Evolutionary conservation across 1,140 invertebrate genomes (phyloP), one percentile per base, ranked within the genome.

Genomic region (Drosophila subpulchrella): DNA sequence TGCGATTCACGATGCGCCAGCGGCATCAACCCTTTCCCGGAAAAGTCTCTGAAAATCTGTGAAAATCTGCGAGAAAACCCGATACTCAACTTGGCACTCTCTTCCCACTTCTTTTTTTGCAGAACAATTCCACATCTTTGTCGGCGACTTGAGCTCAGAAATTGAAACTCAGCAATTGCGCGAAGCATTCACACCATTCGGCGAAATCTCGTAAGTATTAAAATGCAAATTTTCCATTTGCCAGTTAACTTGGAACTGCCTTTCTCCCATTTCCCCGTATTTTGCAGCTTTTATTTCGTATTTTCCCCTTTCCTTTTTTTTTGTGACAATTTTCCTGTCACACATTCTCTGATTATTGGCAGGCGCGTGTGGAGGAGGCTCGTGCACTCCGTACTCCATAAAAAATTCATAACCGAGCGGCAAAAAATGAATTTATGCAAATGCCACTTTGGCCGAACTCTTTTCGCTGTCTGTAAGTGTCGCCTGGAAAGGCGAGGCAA

Each of bases 101-200:
- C 54, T 48, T 55, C 56, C 34, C 61, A 73, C 66, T 71, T 68
- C 38, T 59, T 55, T 93, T 92, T 85, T 94, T 93, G 67, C 94
- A 94, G 99, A 98, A 93, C 98, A 99, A 93, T 98, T 98, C 94
- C 98, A 99, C 94, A 99, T 99, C 94, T 99, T 99, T 93, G 98
- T 99, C 61, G 99, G 99, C 51, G 99, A 99, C 93, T 94, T 99
- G 54, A 99, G 98, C 93, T 98, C 98, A 39, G 99, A 99, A 93
- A 98, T 99, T 78, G 98, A 99, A 93, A 99, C 98, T 58, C 97
- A 99, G 92, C 97, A 98, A 58, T 94, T 99, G 34, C 95, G 97
- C 91, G 99, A 99, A 89, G 98, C 99, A 34, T 99, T 99, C 93
- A 95, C 97, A 78, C 97, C 97, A 5, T 99, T 99, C 93, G 99